These are phyloP conservation scores for Nothobranchius furzeri DNA, from an alignment of 2,113 vertebrate genomes.

Conservation along the genomic window DNA sequence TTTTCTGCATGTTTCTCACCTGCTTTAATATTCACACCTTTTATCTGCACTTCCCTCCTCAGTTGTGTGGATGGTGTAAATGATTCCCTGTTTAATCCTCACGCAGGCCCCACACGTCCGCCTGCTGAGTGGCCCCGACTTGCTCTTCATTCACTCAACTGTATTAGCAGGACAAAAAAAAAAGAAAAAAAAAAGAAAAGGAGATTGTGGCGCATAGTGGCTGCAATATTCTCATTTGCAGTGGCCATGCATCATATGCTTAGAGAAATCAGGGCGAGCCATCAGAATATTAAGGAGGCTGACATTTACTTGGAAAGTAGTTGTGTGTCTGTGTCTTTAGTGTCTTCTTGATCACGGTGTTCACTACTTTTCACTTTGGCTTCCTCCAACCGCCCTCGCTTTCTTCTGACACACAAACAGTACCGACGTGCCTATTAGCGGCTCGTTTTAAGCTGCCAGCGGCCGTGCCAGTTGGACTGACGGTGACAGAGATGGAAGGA, in stretches of 20 bases:
- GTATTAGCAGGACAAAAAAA: constrained; percentile 41
- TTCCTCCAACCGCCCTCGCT: constrained; percentile 13
- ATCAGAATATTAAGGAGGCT: constrained; percentile 75
- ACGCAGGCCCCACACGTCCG: constrained; percentile 24
- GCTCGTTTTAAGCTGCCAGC: constrained; percentile 25
- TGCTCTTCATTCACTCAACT: constrained; percentile 26
- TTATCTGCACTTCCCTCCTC: constrained; percentile 1
- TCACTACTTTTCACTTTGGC: constrained; percentile 16
- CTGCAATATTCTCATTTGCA: constrained; percentile 66
- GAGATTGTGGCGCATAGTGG: constrained; percentile 24
- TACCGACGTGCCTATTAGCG: constrained; percentile 31
- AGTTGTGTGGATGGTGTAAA: constrained; percentile 2
- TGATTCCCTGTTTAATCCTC: constrained; percentile 16
- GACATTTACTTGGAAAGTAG: constrained; percentile 71
- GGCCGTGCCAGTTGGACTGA: constrained; percentile 42
- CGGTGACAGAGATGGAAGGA: constrained; percentile 41
- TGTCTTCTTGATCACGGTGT: constrained; percentile 55
- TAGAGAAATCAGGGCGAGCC: constrained; percentile 66
- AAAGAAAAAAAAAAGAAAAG: background rate
- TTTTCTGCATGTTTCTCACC: too few species aligned
- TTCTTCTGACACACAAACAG: constrained; percentile 17
- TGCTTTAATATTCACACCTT: constrained; percentile 13
- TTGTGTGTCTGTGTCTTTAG: constrained; percentile 39
- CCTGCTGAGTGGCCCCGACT: constrained; percentile 46
- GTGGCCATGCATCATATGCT: constrained; percentile 67